Evolutionary conservation across 2,797 vertebrate species (phyloP).

Genomic region (Gadopsis bispinosus): DNA sequence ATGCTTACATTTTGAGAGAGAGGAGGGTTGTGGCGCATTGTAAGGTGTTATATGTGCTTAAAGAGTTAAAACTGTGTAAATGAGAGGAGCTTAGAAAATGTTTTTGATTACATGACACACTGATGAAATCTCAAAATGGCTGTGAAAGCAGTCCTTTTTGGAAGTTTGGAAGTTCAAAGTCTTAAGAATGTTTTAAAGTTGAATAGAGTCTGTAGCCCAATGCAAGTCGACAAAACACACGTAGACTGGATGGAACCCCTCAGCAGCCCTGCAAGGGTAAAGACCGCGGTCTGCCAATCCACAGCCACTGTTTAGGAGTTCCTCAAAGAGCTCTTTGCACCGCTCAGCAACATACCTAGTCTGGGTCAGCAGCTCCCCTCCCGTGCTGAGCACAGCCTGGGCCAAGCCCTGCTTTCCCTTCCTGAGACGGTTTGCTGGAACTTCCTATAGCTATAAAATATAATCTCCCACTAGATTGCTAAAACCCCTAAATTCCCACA

Average conservation of each 20-base stretch:
- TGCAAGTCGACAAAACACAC: too few relatives aligned
- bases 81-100: not conserved
- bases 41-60: not conserved
- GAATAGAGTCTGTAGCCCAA: not conserved
- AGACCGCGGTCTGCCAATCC: too few relatives aligned
- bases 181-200: not conserved
- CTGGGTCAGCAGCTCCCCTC: too few relatives aligned
- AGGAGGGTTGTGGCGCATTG: not conserved
- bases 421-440: too few relatives aligned
- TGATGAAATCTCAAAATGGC: not conserved
- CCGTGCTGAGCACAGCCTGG: too few relatives aligned
- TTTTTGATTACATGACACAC: not conserved
- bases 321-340: too few relatives aligned
- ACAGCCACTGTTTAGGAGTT: too few relatives aligned
- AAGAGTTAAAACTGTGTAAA: not conserved
- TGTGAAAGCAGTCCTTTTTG: not conserved
- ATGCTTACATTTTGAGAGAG: not conserved
- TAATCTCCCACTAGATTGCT: too few relatives aligned
- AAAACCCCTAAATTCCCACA: not conserved
- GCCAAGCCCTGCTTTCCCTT: too few relatives aligned
- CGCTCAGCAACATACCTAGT: too few relatives aligned
- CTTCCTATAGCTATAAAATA: not conserved
- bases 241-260: too few relatives aligned
- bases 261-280: too few relatives aligned
- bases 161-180: not conserved